Conservation (phyloP, 1,140 invertebrate genomes). For the Eumeta japonica region DNA sequence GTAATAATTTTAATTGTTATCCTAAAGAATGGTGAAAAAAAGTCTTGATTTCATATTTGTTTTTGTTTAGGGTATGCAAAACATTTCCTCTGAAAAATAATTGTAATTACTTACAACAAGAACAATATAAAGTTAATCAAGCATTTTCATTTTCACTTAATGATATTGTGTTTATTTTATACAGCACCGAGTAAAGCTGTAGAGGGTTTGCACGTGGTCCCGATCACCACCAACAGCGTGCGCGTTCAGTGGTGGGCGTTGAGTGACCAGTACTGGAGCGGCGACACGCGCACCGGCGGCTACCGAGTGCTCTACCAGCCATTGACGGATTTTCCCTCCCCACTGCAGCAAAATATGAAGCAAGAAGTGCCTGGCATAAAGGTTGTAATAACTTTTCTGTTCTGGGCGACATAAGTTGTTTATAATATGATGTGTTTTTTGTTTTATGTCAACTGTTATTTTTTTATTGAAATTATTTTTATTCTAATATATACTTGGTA, state of each 20-base stretch:
- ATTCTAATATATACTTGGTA: conserved; percentile 2
- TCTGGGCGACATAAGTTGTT: too few species aligned
- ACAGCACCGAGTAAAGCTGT: conserved; percentile 84
- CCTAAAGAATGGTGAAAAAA: too few species aligned
- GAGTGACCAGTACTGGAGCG: conserved; percentile 80
- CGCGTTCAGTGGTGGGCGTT: conserved; percentile 81
- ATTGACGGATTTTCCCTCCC: conserved; percentile 81
- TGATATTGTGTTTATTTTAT: too few species aligned
- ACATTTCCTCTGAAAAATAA: too few species aligned
- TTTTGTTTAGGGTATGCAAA: too few species aligned
- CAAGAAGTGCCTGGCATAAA: conserved; percentile 79
- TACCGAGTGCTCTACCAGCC: conserved; percentile 88
- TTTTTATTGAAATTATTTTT: neutral
- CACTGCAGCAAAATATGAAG: conserved; percentile 75
- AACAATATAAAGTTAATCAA: neutral
- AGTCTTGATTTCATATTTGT: too few species aligned
- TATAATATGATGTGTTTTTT: too few species aligned
- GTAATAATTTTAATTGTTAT: too few species aligned
- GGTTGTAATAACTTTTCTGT: conserved; percentile 47
- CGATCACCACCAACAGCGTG: conserved; percentile 90
- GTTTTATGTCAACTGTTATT: neutral
- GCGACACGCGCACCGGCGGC: conserved; percentile 81
- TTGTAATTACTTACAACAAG: too few species aligned
- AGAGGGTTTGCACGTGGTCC: conserved; percentile 79
- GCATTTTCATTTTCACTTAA: conserved; percentile 14